Conservation (phyloP, 2,797 vertebrate genomes). For the Acanthurus leucopareius region DNA sequence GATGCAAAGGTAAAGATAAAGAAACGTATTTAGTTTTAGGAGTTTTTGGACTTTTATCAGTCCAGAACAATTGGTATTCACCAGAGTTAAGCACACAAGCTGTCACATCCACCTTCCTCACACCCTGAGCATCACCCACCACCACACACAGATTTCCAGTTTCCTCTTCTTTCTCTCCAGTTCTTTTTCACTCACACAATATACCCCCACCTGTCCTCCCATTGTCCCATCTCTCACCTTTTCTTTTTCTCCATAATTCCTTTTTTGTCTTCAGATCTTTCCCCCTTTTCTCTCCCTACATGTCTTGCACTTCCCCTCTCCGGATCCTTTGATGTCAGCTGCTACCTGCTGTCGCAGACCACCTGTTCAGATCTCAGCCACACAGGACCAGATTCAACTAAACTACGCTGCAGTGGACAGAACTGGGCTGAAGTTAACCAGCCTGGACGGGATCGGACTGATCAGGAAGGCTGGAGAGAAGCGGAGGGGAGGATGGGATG, state of each 20-base stretch:
- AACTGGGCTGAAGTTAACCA: constrained; percentile 25
- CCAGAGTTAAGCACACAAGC: constrained; percentile 68
- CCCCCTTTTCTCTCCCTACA: constrained; percentile 28
- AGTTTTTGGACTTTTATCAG: constrained; percentile 51
- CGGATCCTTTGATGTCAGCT: constrained; percentile 84
- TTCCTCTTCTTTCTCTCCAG: constrained; percentile 10
- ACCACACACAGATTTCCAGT: constrained; percentile 6
- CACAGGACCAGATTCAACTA: constrained; percentile 63
- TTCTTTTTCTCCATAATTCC: constrained; percentile 27
- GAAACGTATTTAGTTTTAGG: constrained; percentile 32
- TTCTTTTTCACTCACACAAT: constrained; percentile 20
- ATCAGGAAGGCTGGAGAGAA: constrained; percentile 3
- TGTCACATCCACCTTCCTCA: constrained; percentile 44
- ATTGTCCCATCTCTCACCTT: not conserved
- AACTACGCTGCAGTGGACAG: constrained; percentile 35
- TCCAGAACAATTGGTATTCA: constrained; percentile 72
- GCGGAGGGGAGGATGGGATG: not conserved
- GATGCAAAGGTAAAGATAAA: constrained; percentile 28
- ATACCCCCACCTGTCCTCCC: not conserved
- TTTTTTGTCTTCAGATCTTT: constrained; percentile 49
- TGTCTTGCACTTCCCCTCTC: constrained; percentile 47
- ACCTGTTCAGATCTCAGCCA: constrained; percentile 83
- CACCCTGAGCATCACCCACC: constrained; percentile 20
- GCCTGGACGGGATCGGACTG: constrained; percentile 19
- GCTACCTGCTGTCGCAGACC: constrained; percentile 86